These are phyloP conservation scores for Pterocles orientalis DNA, from an alignment of 2,113 vertebrate genomes.

Conservation along the genomic window DNA sequence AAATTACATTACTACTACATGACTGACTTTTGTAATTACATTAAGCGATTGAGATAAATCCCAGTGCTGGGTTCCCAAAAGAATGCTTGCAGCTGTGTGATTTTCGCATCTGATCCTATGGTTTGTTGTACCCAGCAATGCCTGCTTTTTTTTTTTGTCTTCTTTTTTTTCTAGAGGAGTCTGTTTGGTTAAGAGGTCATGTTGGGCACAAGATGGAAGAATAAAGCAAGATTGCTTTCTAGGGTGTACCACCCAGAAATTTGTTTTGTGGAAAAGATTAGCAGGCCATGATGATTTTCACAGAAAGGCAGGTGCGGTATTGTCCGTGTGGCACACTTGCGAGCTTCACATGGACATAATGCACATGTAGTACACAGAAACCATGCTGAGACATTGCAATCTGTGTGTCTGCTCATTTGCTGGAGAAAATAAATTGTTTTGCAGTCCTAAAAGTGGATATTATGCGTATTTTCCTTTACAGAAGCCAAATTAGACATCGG, in stretches of 20 bases:
- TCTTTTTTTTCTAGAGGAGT: neutral
- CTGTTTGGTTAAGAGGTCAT: conserved; percentile 69
- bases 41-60: conserved; percentile 87
- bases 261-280: conserved; percentile 58
- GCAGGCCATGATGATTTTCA: conserved; percentile 50
- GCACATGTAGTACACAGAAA: conserved; percentile 63
- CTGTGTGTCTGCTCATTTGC: conserved; percentile 50
- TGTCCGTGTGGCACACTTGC: conserved; percentile 72
- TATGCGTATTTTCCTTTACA: neutral
- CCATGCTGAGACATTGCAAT: conserved; percentile 57
- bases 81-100: conserved; percentile 93
- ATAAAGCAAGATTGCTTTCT: conserved; percentile 64
- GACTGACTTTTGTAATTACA: conserved; percentile 89
- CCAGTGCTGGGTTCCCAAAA: conserved; percentile 91
- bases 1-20: conserved; percentile 83
- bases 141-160: neutral
- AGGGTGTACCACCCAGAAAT: conserved; percentile 65
- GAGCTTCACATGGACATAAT: conserved; percentile 66
- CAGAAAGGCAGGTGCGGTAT: conserved; percentile 74
- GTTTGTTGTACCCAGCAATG: conserved; percentile 69
- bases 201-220: conserved; percentile 65
- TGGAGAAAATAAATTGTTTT: conserved; percentile 29
- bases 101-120: conserved; percentile 78
- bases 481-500: neutral
- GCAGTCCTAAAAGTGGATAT: neutral